Evolutionary conservation across 1,140 invertebrate genomes (phyloP).

Genomic region (Macrotrachela quadricornifera): DNA sequence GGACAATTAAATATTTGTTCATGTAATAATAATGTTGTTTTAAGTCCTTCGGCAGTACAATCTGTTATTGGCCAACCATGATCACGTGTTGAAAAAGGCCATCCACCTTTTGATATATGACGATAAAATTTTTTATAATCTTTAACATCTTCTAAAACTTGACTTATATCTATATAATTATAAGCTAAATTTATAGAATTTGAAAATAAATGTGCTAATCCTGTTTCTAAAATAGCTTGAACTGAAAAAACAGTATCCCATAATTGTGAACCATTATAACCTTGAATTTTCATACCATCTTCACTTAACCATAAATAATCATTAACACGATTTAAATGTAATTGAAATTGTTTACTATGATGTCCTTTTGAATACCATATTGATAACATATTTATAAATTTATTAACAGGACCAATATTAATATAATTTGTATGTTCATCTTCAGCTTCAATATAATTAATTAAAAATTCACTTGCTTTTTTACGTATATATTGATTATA

Average conservation of each 20-base stretch:
- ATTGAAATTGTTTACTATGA: constrained; percentile 12
- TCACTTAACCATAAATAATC: constrained; percentile 23
- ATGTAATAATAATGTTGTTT: constrained; percentile 14
- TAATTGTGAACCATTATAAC: constrained; percentile 22
- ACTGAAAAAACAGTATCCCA: constrained; percentile 21
- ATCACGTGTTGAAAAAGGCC: constrained; percentile 20
- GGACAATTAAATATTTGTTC: neutral
- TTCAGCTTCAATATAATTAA: constrained; percentile 20
- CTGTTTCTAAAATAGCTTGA: constrained; percentile 15
- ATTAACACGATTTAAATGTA: constrained; percentile 16
- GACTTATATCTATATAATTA: constrained; percentile 14
- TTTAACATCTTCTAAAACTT: constrained; percentile 17
- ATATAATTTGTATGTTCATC: constrained; percentile 19
- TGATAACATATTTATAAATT: constrained; percentile 20
- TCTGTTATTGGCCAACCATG: constrained; percentile 22
- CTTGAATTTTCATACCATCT: constrained; percentile 26
- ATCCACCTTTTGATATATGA: constrained; percentile 17
- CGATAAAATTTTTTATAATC: constrained; percentile 18
- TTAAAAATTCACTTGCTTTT: constrained; percentile 14
- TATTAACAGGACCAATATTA: constrained; percentile 21
- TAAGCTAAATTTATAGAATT: constrained; percentile 11
- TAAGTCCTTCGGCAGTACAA: constrained; percentile 22
- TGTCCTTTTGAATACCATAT: constrained; percentile 17
- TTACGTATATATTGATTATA: constrained; percentile 11
- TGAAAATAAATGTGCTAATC: too few relatives aligned